Conservation (phyloP, 1,140 invertebrate genomes). For the Drosophila truncata region DNA sequence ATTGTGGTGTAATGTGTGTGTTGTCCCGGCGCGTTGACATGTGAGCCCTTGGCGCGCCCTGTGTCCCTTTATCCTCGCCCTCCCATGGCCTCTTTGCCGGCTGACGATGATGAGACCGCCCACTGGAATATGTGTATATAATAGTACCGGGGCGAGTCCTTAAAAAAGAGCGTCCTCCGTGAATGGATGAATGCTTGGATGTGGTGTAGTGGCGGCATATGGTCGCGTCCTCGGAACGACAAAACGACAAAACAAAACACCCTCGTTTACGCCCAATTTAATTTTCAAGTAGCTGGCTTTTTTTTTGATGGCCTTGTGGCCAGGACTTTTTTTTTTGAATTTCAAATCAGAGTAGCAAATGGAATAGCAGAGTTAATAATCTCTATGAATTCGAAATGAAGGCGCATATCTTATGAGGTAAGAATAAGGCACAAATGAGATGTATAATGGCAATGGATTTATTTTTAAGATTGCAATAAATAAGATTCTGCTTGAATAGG, state of each 20-base stretch:
- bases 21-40: constrained; percentile 77
- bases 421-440: neutral
- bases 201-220: constrained; percentile 56
- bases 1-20: constrained; percentile 75
- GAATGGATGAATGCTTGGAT: neutral
- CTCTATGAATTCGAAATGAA: constrained; percentile 33
- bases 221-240: constrained; percentile 44
- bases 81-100: constrained; percentile 65
- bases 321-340: constrained; percentile 35
- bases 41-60: constrained; percentile 47
- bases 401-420: constrained; percentile 5
- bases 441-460: constrained; percentile 1
- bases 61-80: constrained; percentile 43
- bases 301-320: constrained; percentile 62
- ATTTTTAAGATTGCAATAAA: neutral
- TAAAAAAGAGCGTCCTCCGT: constrained; percentile 29
- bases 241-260: constrained; percentile 64
- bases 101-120: constrained; percentile 82
- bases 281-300: constrained; percentile 65
- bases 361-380: constrained; percentile 44
- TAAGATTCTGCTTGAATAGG: neutral
- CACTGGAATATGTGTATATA: constrained; percentile 39
- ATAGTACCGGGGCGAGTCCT: constrained; percentile 15
- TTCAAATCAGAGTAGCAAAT: constrained; percentile 35
- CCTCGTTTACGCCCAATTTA: constrained; percentile 82